Evolutionary conservation across 1,140 invertebrate genomes (phyloP).

Genomic region (Maconellicoccus hirsutus): DNA sequence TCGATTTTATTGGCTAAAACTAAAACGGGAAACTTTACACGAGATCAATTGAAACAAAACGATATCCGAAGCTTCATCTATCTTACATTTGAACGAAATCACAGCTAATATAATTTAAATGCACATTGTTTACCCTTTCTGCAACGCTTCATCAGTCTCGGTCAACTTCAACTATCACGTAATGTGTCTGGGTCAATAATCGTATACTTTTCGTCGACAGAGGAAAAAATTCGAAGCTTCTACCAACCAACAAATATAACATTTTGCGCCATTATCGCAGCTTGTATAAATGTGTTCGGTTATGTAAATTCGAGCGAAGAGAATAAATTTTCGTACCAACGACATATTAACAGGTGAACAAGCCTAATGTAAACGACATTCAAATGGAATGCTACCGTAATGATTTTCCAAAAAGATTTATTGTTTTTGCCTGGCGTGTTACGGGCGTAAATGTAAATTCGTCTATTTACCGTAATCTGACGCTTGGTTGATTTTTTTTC

Average conservation of each 20-base stretch:
- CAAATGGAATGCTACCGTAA: background rate
- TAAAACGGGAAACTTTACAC: no score
- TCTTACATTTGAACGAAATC: no score
- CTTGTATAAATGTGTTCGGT: background rate
- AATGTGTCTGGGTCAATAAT: no score
- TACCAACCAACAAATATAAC: background rate
- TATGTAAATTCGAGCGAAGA: background rate
- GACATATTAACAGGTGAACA: conserved; percentile 8
- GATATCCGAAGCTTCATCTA: no score
- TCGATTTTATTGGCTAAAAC: no score
- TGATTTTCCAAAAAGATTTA: background rate
- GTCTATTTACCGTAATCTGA: background rate
- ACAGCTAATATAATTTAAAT: no score
- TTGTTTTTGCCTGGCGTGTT: background rate
- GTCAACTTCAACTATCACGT: no score
- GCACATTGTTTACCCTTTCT: no score
- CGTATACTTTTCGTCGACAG: no score
- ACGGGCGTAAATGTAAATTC: background rate
- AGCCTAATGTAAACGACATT: conserved; percentile 8
- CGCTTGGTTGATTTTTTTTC: background rate
- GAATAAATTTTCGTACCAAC: conserved; percentile 9
- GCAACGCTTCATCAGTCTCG: no score
- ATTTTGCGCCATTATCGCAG: background rate
- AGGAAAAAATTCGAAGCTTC: no score
- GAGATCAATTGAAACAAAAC: no score